Percentiles rank a stretch among this genome's conserved stretches.
These are phyloP conservation scores for Oophaga sylvatica DNA, from an alignment of 2,797 vertebrate genomes.

Conservation along the genomic window DNA sequence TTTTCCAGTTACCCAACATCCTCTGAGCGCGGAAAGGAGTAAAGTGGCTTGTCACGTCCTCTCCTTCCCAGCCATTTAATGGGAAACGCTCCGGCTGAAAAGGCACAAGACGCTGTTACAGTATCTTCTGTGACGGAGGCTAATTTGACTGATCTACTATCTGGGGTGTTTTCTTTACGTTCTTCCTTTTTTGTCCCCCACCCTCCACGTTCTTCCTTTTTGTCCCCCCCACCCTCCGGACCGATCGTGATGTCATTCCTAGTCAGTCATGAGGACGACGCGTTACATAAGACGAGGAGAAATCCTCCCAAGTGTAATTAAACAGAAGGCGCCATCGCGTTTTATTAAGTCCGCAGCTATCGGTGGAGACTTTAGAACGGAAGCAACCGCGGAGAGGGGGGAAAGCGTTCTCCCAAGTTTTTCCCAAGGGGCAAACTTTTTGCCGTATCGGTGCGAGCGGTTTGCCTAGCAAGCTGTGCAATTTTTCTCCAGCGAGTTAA, in stretches of 20 bases:
- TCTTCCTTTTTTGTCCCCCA: not conserved
- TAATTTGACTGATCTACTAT: slow-evolving; percentile 32
- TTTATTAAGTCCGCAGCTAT: slow-evolving; percentile 3
- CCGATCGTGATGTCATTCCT: not conserved
- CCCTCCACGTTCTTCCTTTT: not conserved
- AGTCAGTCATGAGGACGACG: not conserved
- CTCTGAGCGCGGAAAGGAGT: not conserved
- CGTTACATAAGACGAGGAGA: slow-evolving; percentile 19
- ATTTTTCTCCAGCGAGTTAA: slow-evolving; percentile 28
- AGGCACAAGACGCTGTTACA: slow-evolving; percentile 7
- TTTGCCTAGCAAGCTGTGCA: slow-evolving; percentile 7
- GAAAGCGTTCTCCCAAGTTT: not conserved
- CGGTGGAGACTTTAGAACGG: not conserved
- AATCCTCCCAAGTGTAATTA: slow-evolving; percentile 22
- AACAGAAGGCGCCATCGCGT: not conserved
- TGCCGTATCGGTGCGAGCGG: not conserved
- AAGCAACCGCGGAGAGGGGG: not conserved
- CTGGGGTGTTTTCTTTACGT: not conserved
- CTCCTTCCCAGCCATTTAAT: slow-evolving; percentile 9
- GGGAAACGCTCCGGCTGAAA: slow-evolving; percentile 15
- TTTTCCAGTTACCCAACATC: not conserved
- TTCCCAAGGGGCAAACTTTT: not conserved
- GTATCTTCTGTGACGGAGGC: slow-evolving; percentile 32
- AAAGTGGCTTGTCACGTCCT: slow-evolving; percentile 13
- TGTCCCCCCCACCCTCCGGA: not conserved